Conservation (phyloP, 2,797 vertebrate species). For the Micrastur ruficollis region DNA sequence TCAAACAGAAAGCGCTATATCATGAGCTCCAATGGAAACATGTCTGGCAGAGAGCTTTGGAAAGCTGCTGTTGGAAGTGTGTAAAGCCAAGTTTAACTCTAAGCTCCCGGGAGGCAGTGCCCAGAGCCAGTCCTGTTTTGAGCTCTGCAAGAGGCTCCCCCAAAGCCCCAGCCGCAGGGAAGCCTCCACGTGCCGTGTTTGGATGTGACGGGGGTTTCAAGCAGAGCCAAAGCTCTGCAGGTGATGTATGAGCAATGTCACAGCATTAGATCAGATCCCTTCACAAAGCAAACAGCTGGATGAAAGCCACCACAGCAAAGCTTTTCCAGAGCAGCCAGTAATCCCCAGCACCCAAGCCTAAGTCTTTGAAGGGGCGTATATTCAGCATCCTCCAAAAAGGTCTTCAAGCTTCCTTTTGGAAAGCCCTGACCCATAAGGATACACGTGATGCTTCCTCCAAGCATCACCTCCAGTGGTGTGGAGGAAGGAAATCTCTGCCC, state of each 20-base stretch:
- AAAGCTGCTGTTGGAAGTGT: slow-evolving; percentile 29
- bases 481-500: neutral
- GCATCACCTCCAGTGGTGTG: fast-evolving
- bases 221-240: neutral
- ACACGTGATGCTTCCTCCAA: neutral
- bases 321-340: neutral
- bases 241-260: neutral
- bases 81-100: slow-evolving; percentile 31
- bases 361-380: neutral
- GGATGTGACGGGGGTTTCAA: fast-evolving
- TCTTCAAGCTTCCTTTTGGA: neutral
- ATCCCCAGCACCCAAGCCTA: neutral
- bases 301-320: neutral
- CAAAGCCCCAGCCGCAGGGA: fast-evolving
- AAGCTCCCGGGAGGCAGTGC: neutral
- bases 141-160: neutral
- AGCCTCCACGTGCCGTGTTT: fast-evolving
- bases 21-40: slow-evolving; percentile 50
- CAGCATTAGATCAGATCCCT: neutral
- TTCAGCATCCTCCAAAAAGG: neutral
- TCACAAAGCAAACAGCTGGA: neutral
- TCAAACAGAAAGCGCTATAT: slow-evolving; percentile 26
- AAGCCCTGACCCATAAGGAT: neutral
- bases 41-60: slow-evolving; percentile 31
- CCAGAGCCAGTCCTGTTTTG: neutral